These are phyloP conservation scores for Beris chalybata DNA, from an alignment of 2,888 invertebrate species.

Conservation along the genomic window DNA sequence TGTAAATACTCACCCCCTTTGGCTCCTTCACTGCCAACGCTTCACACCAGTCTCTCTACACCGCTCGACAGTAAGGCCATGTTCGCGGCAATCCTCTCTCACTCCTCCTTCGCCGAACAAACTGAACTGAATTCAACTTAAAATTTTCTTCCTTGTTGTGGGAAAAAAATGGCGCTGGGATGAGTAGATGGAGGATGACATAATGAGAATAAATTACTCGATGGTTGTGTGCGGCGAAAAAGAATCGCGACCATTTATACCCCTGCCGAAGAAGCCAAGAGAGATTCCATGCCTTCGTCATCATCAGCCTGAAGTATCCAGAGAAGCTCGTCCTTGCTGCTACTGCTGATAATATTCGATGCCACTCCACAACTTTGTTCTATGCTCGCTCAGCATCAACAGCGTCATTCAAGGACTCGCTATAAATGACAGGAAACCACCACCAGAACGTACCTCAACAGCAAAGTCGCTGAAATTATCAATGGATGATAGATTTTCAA, in stretches of 20 bases:
- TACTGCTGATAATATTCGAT: too few species aligned
- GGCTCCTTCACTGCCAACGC: background rate
- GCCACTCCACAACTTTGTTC: too few species aligned
- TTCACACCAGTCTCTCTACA: background rate
- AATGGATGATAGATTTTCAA: too few species aligned
- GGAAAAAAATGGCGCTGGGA: too few species aligned
- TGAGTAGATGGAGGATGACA: background rate
- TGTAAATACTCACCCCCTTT: constrained; percentile 1
- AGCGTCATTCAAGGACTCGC: too few species aligned
- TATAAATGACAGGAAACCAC: too few species aligned
- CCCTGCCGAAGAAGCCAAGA: background rate
- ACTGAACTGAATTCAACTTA: constrained; percentile 30
- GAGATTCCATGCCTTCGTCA: constrained; percentile 17
- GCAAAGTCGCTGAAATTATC: too few species aligned
- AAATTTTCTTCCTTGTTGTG: constrained; percentile 21
- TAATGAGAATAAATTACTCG: constrained; percentile 36
- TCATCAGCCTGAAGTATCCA: constrained; percentile 12
- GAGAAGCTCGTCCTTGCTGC: too few species aligned
- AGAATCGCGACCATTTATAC: constrained; percentile 24
- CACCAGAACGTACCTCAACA: too few species aligned
- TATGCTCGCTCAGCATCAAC: too few species aligned
- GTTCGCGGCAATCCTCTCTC: background rate
- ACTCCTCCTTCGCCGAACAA: background rate
- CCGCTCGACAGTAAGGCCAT: too few species aligned
- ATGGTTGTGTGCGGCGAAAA: constrained; percentile 31